A percentile compares a stretch with the other conserved stretches of the same genome.
phyloP scores from a whole-genome alignment of 1,140 invertebrate genomes.

The Calosoma granatense region DNA sequence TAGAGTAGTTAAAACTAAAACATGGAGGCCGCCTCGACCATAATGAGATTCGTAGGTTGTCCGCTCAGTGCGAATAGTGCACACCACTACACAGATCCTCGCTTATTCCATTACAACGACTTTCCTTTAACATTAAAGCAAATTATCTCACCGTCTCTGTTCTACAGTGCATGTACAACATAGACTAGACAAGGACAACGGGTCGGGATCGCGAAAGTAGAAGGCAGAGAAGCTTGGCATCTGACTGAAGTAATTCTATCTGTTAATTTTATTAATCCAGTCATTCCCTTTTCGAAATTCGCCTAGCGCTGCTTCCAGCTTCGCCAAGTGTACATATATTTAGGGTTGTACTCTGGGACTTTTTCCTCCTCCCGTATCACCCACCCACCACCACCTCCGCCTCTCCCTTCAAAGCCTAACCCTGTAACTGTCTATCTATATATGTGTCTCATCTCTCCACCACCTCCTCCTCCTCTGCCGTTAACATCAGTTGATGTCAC shows the following conservation, averaged over 20 bases:
- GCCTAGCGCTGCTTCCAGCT: neutral
- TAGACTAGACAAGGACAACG: slow-evolving; percentile 10
- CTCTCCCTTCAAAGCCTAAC: too few species aligned
- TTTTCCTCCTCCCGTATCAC: neutral
- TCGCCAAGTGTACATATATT: slow-evolving; percentile 4
- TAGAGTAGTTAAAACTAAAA: neutral
- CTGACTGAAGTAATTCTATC: slow-evolving; percentile 16
- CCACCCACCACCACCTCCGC: neutral
- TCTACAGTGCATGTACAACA: neutral
- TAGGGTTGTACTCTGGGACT: slow-evolving; percentile 8
- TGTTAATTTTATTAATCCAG: slow-evolving; percentile 17
- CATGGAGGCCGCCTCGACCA: neutral
- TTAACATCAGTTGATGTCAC: too few species aligned
- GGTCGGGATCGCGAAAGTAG: slow-evolving; percentile 10
- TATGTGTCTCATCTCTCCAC: too few species aligned
- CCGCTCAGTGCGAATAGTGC: neutral
- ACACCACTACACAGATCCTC: neutral
- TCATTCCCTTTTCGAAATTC: slow-evolving; percentile 11
- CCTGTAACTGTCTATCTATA: too few species aligned
- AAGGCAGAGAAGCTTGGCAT: neutral
- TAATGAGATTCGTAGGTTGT: neutral
- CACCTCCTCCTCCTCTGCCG: too few species aligned
- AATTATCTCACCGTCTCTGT: neutral
- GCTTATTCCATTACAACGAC: slow-evolving; percentile 7
- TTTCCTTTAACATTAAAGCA: slow-evolving; percentile 9